These are phyloP conservation scores for Chanos chanos DNA, from an alignment of 2,797 vertebrate genomes.

Conservation along the genomic window DNA sequence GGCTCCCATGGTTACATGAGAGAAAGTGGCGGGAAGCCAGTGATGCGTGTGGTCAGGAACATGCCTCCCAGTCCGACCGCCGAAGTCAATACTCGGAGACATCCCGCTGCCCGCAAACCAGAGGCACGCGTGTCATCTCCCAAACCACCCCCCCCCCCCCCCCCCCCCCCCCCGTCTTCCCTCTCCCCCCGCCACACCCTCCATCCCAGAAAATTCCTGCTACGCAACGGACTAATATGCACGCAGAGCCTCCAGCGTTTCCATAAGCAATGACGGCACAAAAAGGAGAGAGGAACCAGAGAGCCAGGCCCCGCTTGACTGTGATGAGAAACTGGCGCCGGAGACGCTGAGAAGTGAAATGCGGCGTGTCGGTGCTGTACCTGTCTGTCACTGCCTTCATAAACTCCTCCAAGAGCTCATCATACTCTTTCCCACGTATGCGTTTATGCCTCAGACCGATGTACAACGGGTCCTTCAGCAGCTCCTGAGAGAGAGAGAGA, in stretches of 20 bases:
- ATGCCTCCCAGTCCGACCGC: conserved; percentile 7
- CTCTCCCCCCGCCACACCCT: too few relatives aligned
- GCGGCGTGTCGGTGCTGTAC: conserved; percentile 72
- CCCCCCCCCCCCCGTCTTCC: too few relatives aligned
- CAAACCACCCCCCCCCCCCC: too few relatives aligned
- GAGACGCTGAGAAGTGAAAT: too few relatives aligned
- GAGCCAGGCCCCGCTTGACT: too few relatives aligned
- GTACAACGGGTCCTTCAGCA: conserved; percentile 92
- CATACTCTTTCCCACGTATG: conserved; percentile 85
- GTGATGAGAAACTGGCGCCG: too few relatives aligned
- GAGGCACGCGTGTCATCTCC: conserved; percentile 3
- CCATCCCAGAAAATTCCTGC: too few relatives aligned
- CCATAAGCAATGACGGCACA: too few relatives aligned
- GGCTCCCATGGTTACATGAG: background rate
- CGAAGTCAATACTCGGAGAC: conserved; percentile 27
- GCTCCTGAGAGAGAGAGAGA: conserved; percentile 61
- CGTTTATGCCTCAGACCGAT: conserved; percentile 91
- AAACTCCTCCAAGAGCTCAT: conserved; percentile 94
- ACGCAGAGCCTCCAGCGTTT: conserved; percentile 13
- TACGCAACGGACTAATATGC: conserved; percentile 33
- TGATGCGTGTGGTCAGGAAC: conserved; percentile 18
- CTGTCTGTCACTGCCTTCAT: conserved; percentile 92
- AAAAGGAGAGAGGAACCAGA: too few relatives aligned
- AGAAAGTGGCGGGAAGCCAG: conserved; percentile 21
- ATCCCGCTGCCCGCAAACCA: conserved; percentile 22